Percentiles rank a stretch among this genome's conserved stretches.
Conservation (phyloP, 2,888 invertebrate genomes). For the Macrosiphum euphorbiae region DNA sequence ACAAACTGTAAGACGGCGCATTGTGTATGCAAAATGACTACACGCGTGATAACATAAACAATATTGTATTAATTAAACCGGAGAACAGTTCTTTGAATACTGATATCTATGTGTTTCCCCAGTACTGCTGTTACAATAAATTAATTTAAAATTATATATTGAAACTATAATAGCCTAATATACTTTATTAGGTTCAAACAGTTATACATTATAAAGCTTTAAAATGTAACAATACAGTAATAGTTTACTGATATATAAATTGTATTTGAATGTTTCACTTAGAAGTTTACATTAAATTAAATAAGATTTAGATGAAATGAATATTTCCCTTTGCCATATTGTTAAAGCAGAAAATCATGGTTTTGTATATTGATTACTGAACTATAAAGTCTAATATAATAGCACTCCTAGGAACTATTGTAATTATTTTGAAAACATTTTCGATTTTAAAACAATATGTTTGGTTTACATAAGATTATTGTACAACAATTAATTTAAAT, state of each 20-base stretch:
- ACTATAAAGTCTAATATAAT: background rate
- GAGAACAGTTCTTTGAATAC: background rate
- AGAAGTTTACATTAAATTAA: background rate
- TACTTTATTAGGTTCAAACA: background rate
- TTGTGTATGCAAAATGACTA: constrained; percentile 49
- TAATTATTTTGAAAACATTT: background rate
- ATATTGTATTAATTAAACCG: background rate
- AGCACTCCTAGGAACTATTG: background rate
- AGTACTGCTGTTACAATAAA: background rate
- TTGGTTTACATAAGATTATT: background rate
- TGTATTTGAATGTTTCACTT: background rate
- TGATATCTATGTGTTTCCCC: background rate
- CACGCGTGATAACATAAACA: constrained; percentile 4
- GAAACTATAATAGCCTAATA: background rate
- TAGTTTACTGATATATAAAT: background rate
- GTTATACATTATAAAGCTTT: background rate
- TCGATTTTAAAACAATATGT: background rate
- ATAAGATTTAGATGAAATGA: background rate
- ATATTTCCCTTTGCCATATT: background rate
- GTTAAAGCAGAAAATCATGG: background rate
- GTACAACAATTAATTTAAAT: background rate
- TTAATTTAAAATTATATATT: background rate
- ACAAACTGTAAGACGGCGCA: constrained; percentile 2
- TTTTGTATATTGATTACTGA: background rate
- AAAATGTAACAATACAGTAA: background rate